Base-by-base conservation (phyloP, 2,888 invertebrate species). In the Willowsia nigromaculata region DNA sequence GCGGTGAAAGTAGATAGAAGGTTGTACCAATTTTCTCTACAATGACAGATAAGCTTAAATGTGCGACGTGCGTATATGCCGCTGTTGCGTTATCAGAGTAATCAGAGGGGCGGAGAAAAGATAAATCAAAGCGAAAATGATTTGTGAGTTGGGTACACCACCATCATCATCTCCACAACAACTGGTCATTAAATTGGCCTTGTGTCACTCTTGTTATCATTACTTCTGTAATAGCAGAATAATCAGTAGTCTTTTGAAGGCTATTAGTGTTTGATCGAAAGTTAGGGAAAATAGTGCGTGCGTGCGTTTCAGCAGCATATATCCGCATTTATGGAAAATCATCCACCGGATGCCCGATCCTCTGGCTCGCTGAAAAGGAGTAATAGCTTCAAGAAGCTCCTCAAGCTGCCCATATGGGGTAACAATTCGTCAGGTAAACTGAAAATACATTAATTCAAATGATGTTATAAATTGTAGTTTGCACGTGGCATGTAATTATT, bases 381-480 rank as follows among this genome's bases (percentile, higher is more conserved):
- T 93, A 95, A 95, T 93, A 95, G 95, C 93, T 95, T 95, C 93
- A 95, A 95, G 94, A 95, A 95, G 93, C 94, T 95, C 80, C 93
- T 95, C 90, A 95, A 95, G 93, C 93, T 95, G 91, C 95, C 94
- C 86, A 94, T 93, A 91, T 94, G 94, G 94, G 94, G 94, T 50
- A 90, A 87, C 80, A 86, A 80, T 89, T 89, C 89, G 0, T 84
- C 89, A 89, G 89, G 89, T 89, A 89, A 84, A 56, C 9, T n/a
- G n/a, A 50, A 25, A 71, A 56, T 18, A 9, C 7, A 18, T n/a
- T 18, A 18, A 50, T 50, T 18, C n/a, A 43, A 1, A 43, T 13
- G 4, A 37, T 13, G 13, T 1, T 43, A 43, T 3, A 43, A 43
- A 43, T 9, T 43, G n/a, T n/a, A n/a, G n/a, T n/a, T n/a, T n/a